A percentile compares a stretch with the other conserved stretches of the same genome.
phyloP scores from a whole-genome alignment of 2,888 invertebrate species.

The Podotricha telesiphe region DNA sequence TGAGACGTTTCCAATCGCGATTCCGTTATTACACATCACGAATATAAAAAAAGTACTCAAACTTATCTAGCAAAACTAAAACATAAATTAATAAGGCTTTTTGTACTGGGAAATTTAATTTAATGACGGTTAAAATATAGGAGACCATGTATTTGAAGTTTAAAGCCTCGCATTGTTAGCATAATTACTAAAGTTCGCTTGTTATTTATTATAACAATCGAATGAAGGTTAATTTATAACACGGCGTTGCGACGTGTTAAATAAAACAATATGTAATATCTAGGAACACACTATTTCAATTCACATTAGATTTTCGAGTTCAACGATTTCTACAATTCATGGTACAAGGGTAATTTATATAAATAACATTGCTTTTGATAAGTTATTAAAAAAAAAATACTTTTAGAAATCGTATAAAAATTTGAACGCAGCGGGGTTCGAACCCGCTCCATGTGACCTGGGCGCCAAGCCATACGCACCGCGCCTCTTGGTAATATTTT shows the following conservation, averaged over 20 bases:
- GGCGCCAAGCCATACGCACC: too few species aligned
- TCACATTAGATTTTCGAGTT: not conserved
- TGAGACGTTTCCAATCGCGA: too few species aligned
- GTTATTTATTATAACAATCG: constrained; percentile 30
- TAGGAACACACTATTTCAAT: too few species aligned
- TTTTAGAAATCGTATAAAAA: too few species aligned
- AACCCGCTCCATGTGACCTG: too few species aligned
- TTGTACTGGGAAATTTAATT: constrained; percentile 22
- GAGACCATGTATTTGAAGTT: constrained; percentile 26
- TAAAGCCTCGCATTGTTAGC: constrained; percentile 28
- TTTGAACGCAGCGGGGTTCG: too few species aligned
- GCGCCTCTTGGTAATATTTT: too few species aligned
- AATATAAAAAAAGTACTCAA: not conserved
- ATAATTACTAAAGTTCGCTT: constrained; percentile 28
- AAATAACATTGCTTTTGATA: not conserved
- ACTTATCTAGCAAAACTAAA: constrained; percentile 9
- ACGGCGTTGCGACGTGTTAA: constrained; percentile 5
- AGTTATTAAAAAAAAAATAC: not conserved
- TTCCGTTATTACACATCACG: not conserved
- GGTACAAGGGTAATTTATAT: not conserved
- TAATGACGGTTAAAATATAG: constrained; percentile 14
- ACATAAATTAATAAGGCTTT: constrained; percentile 19
- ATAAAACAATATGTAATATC: not conserved
- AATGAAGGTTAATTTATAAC: constrained; percentile 23
- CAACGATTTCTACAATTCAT: not conserved